Percentiles rank a stretch among this genome's conserved stretches.
These are phyloP conservation scores for Drosophila yooni DNA, from an alignment of 2,888 invertebrate genomes.

Conservation along the genomic window DNA sequence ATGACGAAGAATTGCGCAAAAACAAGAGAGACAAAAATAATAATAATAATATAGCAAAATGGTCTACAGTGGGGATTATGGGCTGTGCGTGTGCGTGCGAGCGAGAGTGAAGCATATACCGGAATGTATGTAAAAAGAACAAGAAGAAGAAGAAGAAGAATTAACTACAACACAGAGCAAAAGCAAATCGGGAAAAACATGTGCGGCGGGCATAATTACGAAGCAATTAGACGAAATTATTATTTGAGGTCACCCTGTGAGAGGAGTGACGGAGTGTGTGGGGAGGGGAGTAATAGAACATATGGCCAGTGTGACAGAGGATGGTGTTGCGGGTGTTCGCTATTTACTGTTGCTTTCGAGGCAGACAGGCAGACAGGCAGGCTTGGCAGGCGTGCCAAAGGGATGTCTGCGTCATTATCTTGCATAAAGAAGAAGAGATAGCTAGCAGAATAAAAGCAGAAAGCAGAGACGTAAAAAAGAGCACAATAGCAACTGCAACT, in stretches of 20 bases:
- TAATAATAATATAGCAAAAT: constrained; percentile 70
- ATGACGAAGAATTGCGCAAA: constrained; percentile 77
- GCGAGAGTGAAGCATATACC: constrained; percentile 3
- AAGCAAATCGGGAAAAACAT: constrained; percentile 76
- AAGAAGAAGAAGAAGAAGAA: constrained; percentile 51
- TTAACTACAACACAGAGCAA: constrained; percentile 58
- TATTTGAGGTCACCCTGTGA: constrained; percentile 70
- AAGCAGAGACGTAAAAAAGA: constrained; percentile 44
- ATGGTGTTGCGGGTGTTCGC: constrained; percentile 17
- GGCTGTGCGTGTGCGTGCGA: constrained; percentile 17
- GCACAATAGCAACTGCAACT: constrained; percentile 7
- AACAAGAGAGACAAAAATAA: constrained; percentile 76
- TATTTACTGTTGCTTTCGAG: constrained; percentile 18
- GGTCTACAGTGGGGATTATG: constrained; percentile 37
- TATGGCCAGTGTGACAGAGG: constrained; percentile 57
- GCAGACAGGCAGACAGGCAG: neutral
- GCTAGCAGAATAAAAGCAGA: constrained; percentile 42
- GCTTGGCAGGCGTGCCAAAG: constrained; percentile 54
- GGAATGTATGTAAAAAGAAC: constrained; percentile 1
- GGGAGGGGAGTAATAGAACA: constrained; percentile 44
- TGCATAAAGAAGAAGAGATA: constrained; percentile 51
- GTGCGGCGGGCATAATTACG: constrained; percentile 80
- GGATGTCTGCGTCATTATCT: constrained; percentile 78
- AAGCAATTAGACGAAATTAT: constrained; percentile 82
- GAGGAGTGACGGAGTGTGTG: constrained; percentile 4